Percentiles rank a stretch among this genome's conserved stretches.
Evolutionary conservation across 1,140 invertebrate genomes (phyloP).

Genomic region (Lepidurus packardi): DNA sequence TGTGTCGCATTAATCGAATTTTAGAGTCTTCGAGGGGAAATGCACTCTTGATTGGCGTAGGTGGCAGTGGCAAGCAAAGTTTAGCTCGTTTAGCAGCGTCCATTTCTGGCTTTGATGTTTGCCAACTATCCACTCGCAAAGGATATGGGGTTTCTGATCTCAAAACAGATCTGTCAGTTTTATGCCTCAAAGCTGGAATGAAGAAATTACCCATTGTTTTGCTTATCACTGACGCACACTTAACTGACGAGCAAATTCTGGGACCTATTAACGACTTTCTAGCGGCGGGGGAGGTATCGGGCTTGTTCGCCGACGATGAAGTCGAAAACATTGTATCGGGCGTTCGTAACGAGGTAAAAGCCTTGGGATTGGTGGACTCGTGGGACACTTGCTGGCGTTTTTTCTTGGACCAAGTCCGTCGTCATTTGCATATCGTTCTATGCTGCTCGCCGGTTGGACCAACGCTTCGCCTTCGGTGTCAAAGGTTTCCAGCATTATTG

Average conservation of each 20-base stretch:
- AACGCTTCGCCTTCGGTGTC: slow-evolving; percentile 77
- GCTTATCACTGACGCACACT: slow-evolving; percentile 84
- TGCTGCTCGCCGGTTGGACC: slow-evolving; percentile 93
- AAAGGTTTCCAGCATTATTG: slow-evolving; percentile 92
- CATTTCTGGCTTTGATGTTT: slow-evolving; percentile 88
- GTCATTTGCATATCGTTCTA: slow-evolving; percentile 60
- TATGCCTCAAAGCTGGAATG: slow-evolving; percentile 85
- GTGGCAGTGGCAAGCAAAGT: slow-evolving; percentile 93
- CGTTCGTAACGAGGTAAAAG: slow-evolving; percentile 52
- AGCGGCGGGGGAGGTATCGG: slow-evolving; percentile 90
- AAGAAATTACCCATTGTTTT: slow-evolving; percentile 94
- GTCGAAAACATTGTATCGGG: slow-evolving; percentile 71
- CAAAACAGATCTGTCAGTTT: slow-evolving; percentile 73
- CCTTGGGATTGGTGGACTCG: slow-evolving; percentile 70
- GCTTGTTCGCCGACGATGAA: slow-evolving; percentile 92
- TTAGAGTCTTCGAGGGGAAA: slow-evolving; percentile 90
- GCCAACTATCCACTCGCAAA: slow-evolving; percentile 86
- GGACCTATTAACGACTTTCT: slow-evolving; percentile 94
- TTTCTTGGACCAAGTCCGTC: slow-evolving; percentile 88
- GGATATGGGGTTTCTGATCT: slow-evolving; percentile 89
- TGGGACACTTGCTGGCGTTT: slow-evolving; percentile 96
- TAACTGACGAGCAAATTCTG: slow-evolving; percentile 88
- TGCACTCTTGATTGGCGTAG: slow-evolving; percentile 90
- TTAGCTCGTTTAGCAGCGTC: slow-evolving; percentile 85
- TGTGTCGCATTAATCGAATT: slow-evolving; percentile 89